Conservation (phyloP, 1,140 invertebrate species). For the Pseudomyrmex sp. region DNA sequence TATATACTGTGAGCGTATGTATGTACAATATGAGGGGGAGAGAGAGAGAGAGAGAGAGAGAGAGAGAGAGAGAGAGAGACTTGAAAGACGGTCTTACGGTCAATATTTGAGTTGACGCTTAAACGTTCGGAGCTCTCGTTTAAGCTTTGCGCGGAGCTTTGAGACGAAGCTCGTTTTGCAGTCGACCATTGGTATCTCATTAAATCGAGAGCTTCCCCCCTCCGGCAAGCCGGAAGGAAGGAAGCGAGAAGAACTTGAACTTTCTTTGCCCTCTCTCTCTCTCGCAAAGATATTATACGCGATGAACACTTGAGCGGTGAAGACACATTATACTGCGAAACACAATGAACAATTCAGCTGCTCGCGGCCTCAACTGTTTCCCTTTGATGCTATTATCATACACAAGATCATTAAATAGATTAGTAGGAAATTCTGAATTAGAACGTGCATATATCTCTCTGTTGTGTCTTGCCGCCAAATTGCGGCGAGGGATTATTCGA, state of each 20-base stretch:
- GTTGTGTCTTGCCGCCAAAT: too few species aligned
- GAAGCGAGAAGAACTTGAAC: slow-evolving; percentile 15
- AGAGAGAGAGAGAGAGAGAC: neutral
- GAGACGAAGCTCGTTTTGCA: slow-evolving; percentile 6
- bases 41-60: too few species aligned
- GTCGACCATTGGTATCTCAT: slow-evolving; percentile 33
- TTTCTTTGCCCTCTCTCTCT: neutral
- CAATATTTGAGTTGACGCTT: slow-evolving; percentile 57
- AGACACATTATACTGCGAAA: too few species aligned
- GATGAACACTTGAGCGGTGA: neutral
- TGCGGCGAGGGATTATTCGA: too few species aligned
- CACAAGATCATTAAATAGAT: neutral
- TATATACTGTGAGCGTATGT: neutral
- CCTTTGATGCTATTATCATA: neutral
- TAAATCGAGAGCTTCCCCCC: neutral
- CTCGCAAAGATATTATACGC: neutral
- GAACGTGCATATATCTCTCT: neutral
- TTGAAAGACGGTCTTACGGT: slow-evolving; percentile 27
- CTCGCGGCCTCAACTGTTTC: neutral
- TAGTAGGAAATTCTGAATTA: neutral
- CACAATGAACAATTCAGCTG: neutral
- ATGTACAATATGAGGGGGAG: too few species aligned
- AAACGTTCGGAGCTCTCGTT: slow-evolving; percentile 19
- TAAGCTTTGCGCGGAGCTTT: slow-evolving; percentile 3
- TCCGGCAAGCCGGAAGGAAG: neutral